A percentile compares a stretch with the other conserved stretches of the same genome.
Evolutionary conservation across 2,888 invertebrate species (phyloP).

Genomic region (Euzophera pinguis): DNA sequence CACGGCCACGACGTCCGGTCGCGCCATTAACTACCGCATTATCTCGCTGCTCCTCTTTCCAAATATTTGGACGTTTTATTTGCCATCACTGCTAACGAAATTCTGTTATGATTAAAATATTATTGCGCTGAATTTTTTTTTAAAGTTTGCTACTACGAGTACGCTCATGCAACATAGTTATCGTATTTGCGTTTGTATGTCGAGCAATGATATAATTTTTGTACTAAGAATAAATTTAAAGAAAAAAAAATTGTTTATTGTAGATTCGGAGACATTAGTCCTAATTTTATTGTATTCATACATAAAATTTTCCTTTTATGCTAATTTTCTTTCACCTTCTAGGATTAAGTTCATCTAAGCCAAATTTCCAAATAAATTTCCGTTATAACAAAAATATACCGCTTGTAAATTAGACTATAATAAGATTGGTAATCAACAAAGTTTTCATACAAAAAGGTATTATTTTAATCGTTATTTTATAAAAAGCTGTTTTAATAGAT

Average conservation of each 20-base stretch:
- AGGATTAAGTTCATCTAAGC: no score
- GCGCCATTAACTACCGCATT: conserved; percentile 62
- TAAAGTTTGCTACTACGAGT: background rate
- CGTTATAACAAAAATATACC: no score
- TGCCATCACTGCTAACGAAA: conserved; percentile 27
- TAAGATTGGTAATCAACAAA: no score
- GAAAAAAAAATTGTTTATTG: background rate
- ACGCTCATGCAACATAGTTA: background rate
- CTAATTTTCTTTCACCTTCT: no score
- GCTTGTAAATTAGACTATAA: no score
- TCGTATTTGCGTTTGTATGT: conserved; percentile 3
- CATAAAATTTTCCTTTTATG: no score
- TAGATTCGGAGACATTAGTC: no score
- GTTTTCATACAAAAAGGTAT: no score
- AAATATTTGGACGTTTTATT: conserved; percentile 64
- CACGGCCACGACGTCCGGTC: conserved; percentile 51
- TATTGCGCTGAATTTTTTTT: conserved; percentile 3
- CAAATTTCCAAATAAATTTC: no score
- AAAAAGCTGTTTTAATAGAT: no score
- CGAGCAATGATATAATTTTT: conserved; percentile 3
- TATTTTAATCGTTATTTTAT: no score
- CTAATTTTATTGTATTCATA: no score
- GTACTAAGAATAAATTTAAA: background rate
- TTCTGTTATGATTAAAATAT: conserved; percentile 15
- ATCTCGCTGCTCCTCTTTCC: conserved; percentile 56